A percentile compares a stretch with the other conserved stretches of the same genome.
Evolutionary conservation across 2,888 invertebrate genomes (phyloP).

Genomic region (Eurytoma californica): DNA sequence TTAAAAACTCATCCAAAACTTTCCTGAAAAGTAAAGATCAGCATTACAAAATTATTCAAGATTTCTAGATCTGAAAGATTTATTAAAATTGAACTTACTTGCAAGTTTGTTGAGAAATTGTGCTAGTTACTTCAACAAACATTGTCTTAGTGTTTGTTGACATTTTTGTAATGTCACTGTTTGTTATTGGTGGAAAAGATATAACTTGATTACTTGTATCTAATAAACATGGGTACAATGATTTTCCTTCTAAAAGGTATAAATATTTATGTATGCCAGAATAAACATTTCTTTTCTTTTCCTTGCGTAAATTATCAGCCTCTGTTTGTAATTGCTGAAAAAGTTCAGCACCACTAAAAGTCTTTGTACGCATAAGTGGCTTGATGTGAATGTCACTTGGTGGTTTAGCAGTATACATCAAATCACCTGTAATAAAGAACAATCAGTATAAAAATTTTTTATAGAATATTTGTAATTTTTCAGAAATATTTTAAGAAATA

Average conservation of each 20-base stretch:
- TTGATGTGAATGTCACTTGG: slow-evolving; percentile 81
- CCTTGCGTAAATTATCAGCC: slow-evolving; percentile 87
- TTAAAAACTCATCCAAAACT: slow-evolving; percentile 82
- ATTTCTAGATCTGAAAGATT: not conserved
- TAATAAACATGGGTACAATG: slow-evolving; percentile 83
- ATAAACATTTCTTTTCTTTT: slow-evolving; percentile 88
- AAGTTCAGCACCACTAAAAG: slow-evolving; percentile 81
- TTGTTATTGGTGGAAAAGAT: slow-evolving; percentile 92
- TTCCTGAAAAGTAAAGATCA: slow-evolving; percentile 69
- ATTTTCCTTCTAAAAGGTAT: slow-evolving; percentile 85
- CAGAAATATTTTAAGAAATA: not conserved
- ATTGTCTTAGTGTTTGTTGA: slow-evolving; percentile 81
- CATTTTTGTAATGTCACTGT: slow-evolving; percentile 89
- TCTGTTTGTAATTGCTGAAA: slow-evolving; percentile 83
- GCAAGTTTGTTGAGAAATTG: slow-evolving; percentile 80
- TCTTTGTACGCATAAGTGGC: slow-evolving; percentile 80
- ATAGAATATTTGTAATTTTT: not conserved
- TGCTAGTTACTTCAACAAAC: slow-evolving; percentile 87
- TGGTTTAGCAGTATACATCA: slow-evolving; percentile 82
- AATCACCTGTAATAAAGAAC: slow-evolving; percentile 74
- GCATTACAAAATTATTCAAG: not conserved
- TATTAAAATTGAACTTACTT: slow-evolving; percentile 65
- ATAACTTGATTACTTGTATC: slow-evolving; percentile 82
- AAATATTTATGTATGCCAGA: slow-evolving; percentile 91
- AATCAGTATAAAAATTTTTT: slow-evolving; percentile 20